A percentile compares a stretch with the other conserved stretches of the same genome.
Conservation (phyloP, 1,140 invertebrate species). For the Brachionus koreanus region DNA sequence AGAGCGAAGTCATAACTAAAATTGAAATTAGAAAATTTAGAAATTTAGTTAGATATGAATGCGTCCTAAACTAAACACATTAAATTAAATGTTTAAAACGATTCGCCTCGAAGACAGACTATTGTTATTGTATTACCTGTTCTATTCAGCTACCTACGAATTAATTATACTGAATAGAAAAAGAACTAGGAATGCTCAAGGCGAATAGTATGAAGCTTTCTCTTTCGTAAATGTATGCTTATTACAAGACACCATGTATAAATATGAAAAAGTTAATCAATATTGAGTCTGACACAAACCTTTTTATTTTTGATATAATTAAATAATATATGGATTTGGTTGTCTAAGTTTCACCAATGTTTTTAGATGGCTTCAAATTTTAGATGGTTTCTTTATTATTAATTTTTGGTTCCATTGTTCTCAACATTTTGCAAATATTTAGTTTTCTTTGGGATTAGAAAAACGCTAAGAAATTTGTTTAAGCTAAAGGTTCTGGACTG, state of each 20-base stretch:
- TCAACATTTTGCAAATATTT: constrained; percentile 4
- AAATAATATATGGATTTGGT: background rate
- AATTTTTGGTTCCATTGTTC: background rate
- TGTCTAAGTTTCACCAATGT: background rate
- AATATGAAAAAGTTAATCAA: background rate
- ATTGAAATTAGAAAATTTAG: background rate
- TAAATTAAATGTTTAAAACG: constrained; percentile 13
- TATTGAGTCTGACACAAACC: background rate
- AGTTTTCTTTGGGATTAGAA: background rate
- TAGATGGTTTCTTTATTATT: background rate
- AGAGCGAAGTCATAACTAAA: constrained; percentile 6
- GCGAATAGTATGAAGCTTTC: background rate
- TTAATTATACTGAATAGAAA: background rate
- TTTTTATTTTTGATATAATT: background rate
- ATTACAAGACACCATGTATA: background rate
- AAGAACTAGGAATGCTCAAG: background rate
- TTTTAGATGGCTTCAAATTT: background rate
- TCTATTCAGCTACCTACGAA: background rate
- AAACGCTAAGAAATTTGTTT: background rate
- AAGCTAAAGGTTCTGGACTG: background rate
- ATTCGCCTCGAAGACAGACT: constrained; percentile 14
- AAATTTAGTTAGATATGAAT: background rate
- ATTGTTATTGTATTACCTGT: constrained; percentile 10
- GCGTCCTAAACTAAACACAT: constrained; percentile 11
- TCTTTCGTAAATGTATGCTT: constrained; percentile 8